Conservation (phyloP, 2,888 invertebrate genomes). For the Trissolcus brochymenae region DNA sequence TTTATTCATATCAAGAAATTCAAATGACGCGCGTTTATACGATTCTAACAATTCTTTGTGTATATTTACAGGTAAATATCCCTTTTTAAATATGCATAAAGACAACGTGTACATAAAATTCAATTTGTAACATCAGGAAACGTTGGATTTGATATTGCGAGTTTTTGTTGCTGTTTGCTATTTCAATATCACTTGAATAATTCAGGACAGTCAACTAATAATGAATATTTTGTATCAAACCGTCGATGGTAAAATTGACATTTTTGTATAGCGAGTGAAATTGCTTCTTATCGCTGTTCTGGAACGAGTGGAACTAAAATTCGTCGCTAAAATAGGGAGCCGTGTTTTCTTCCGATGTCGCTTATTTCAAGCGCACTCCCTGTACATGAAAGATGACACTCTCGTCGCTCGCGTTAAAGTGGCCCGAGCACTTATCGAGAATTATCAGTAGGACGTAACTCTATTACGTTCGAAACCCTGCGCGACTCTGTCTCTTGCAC, state of each 20-base stretch:
- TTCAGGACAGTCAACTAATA: neutral
- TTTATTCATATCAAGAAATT: too few relatives aligned
- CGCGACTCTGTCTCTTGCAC: slow-evolving; percentile 23
- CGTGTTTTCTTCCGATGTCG: slow-evolving; percentile 29
- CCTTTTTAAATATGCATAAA: too few relatives aligned
- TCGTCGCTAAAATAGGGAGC: neutral
- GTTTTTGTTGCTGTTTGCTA: neutral
- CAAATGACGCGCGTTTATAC: neutral
- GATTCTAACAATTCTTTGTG: neutral
- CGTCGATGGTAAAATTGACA: slow-evolving; percentile 7
- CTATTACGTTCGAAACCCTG: slow-evolving; percentile 64
- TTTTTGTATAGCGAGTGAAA: slow-evolving; percentile 8
- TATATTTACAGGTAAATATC: too few relatives aligned
- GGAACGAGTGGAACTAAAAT: slow-evolving; percentile 5
- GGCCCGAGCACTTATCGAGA: slow-evolving; percentile 73
- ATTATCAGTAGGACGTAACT: slow-evolving; percentile 74
- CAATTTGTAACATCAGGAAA: neutral
- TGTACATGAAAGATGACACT: slow-evolving; percentile 52
- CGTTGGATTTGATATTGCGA: neutral
- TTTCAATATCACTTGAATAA: neutral
- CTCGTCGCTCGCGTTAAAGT: slow-evolving; percentile 65
- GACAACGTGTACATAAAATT: neutral
- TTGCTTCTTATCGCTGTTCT: slow-evolving; percentile 3
- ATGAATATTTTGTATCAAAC: neutral
- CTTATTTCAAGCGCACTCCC: slow-evolving; percentile 36